These are phyloP conservation scores for Desmodus rotundus DNA, from an alignment of 2,113 vertebrate species.

Conservation along the genomic window DNA sequence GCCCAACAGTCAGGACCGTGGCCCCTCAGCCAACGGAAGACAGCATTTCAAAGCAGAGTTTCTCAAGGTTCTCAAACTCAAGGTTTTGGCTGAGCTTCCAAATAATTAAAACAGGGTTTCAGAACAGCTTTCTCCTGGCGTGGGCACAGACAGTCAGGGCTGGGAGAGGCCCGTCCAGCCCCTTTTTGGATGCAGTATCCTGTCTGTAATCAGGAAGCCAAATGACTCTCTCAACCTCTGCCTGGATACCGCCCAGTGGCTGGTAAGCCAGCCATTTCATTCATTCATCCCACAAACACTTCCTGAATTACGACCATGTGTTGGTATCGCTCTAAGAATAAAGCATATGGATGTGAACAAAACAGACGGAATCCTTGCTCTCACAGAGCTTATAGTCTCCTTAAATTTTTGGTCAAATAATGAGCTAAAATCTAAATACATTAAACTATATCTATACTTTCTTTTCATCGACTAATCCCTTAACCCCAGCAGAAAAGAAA, in stretches of 20 bases:
- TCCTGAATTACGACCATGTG: not conserved
- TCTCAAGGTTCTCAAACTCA: not conserved
- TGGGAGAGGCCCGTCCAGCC: not conserved
- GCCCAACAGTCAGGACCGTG: accelerated
- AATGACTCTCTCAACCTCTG: not conserved
- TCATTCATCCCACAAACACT: too few relatives aligned
- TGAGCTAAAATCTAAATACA: not conserved
- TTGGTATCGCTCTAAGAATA: not conserved
- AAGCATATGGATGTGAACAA: not conserved
- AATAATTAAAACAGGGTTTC: not conserved
- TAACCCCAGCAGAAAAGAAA: not conserved
- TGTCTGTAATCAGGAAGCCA: not conserved
- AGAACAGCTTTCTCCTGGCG: not conserved
- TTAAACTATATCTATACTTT: not conserved
- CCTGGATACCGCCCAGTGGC: not conserved
- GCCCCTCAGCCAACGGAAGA: too few relatives aligned
- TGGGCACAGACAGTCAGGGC: not conserved
- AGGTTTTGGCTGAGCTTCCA: not conserved
- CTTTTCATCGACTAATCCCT: not conserved
- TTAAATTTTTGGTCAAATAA: not conserved
- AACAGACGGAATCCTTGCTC: too few relatives aligned
- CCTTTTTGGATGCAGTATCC: not conserved
- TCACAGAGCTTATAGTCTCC: not conserved
- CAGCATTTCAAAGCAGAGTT: not conserved
- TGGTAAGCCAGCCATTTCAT: not conserved